Evolutionary conservation across 1,140 invertebrate genomes (phyloP).

Genomic region (Zeugodacus cucurbitae): DNA sequence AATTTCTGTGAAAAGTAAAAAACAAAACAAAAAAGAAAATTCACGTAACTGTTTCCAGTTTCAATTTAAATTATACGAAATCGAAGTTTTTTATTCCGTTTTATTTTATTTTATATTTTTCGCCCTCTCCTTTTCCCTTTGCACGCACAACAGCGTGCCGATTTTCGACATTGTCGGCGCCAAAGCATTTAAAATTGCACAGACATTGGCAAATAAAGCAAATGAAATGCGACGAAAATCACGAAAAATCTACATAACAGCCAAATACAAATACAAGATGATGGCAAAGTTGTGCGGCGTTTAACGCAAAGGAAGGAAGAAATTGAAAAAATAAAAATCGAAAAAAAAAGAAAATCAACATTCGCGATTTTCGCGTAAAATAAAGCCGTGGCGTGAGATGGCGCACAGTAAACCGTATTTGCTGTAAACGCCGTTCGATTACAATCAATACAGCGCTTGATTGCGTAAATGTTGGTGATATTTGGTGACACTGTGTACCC

Average conservation of each 20-base stretch:
- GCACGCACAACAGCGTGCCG: not conserved
- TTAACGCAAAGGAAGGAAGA: not conserved
- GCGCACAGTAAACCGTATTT: not conserved
- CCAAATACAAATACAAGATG: constrained; percentile 13
- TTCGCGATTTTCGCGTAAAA: not conserved
- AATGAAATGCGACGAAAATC: not conserved
- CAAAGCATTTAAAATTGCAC: constrained; percentile 27
- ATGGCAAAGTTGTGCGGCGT: not conserved
- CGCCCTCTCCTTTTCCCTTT: not conserved
- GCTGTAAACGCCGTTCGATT: constrained; percentile 17
- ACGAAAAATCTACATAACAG: not conserved
- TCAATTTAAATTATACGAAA: constrained; percentile 34
- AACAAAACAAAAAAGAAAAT: not conserved
- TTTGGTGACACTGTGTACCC: not conserved
- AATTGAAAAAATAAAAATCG: not conserved
- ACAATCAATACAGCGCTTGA: constrained; percentile 7
- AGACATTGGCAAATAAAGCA: constrained; percentile 11
- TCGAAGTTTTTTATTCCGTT: not conserved
- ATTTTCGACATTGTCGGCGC: not conserved
- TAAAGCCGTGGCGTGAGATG: not conserved
- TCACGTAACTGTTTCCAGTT: not conserved
- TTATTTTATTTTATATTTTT: not conserved
- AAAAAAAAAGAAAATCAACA: not conserved
- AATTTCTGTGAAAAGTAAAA: not conserved
- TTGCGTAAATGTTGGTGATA: not conserved